Conservation (phyloP, 2,113 vertebrate species). For the Rhea pennata region DNA sequence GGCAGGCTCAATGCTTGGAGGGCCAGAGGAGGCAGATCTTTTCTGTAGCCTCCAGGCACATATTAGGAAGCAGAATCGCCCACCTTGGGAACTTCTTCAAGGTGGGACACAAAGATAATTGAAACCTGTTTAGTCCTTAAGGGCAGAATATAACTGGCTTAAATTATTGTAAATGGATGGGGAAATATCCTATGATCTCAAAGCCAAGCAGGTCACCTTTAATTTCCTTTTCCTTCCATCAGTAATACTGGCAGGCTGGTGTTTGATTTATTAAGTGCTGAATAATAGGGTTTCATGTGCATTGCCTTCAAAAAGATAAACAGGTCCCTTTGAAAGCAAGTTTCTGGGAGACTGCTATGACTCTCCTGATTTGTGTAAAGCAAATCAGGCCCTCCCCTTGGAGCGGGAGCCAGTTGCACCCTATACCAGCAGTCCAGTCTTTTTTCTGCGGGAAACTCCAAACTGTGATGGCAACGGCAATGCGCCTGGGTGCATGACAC, state of each 20-base stretch:
- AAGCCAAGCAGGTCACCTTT: slow-evolving; percentile 25
- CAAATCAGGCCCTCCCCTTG: neutral
- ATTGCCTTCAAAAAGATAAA: slow-evolving; percentile 51
- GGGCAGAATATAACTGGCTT: slow-evolving; percentile 25
- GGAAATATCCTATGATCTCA: slow-evolving; percentile 36
- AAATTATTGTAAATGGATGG: slow-evolving; percentile 19
- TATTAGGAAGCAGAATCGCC: neutral
- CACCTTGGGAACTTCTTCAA: neutral
- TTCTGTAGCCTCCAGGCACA: neutral
- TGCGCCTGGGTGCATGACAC: neutral
- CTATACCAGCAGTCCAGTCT: no score
- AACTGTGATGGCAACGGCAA: no score
- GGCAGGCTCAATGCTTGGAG: neutral
- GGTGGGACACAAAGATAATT: neutral
- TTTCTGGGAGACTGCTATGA: neutral
- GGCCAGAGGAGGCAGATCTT: neutral
- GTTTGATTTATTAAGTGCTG: slow-evolving; percentile 50
- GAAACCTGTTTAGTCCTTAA: neutral
- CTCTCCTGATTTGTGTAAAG: neutral
- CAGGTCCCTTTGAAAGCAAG: slow-evolving; percentile 4
- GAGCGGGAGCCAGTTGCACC: neutral
- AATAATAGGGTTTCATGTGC: slow-evolving; percentile 13
- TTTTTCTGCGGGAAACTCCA: no score
- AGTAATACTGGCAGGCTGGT: neutral
- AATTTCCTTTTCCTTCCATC: slow-evolving; percentile 60